These are phyloP conservation scores for Lordiphosa mommai DNA, from an alignment of 1,140 invertebrate genomes.

Conservation along the genomic window DNA sequence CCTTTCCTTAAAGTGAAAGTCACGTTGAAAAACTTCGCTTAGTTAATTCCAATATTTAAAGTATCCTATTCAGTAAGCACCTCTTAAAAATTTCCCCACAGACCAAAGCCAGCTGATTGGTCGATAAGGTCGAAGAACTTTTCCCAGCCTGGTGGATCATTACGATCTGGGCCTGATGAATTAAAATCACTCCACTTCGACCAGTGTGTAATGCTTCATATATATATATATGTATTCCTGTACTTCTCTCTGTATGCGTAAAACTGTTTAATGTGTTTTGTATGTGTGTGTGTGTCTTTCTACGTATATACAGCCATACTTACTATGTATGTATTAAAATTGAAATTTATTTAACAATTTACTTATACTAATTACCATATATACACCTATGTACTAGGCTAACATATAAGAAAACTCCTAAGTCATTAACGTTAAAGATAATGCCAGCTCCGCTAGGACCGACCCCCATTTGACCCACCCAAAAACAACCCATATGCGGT, in stretches of 20 bases:
- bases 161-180: no score
- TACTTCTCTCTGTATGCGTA: conserved; percentile 38
- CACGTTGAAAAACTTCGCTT: no score
- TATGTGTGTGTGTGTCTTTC: conserved; percentile 31
- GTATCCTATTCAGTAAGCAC: no score
- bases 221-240: conserved; percentile 15
- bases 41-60: no score
- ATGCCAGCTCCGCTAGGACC: conserved; percentile 19
- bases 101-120: no score
- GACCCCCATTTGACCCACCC: background rate
- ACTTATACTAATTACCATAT: conserved; percentile 34
- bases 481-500: no score
- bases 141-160: no score
- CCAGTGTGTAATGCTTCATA: background rate
- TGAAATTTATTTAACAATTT: conserved; percentile 4
- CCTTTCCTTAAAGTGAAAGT: no score
- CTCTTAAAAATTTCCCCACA: no score
- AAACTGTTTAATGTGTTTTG: conserved; percentile 41
- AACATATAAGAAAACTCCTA: conserved; percentile 29
- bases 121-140: no score
- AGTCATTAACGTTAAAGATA: conserved; percentile 25
- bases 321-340: background rate
- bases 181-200: no score
- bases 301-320: conserved; percentile 1
- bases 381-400: conserved; percentile 24